Conservation (phyloP, 2,888 invertebrate species). For the Thera britannica region DNA sequence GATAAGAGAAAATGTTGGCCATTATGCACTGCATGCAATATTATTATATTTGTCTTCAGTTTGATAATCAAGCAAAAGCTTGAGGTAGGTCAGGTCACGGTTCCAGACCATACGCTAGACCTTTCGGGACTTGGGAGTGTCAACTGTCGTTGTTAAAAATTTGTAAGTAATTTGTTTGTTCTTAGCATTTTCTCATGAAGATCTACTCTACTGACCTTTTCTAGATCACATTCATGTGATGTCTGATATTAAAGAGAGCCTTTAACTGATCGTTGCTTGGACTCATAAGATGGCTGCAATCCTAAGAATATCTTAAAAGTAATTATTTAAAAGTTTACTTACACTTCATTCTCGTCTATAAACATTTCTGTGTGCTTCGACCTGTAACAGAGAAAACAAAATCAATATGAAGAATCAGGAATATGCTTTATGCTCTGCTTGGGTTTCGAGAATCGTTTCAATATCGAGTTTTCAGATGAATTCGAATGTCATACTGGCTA, state of each 20-base stretch:
- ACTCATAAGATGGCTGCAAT: not conserved
- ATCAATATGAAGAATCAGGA: conserved; percentile 26
- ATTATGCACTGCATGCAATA: not conserved
- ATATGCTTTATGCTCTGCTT: conserved; percentile 10
- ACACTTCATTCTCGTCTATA: conserved; percentile 84
- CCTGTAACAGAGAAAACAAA: conserved; percentile 66
- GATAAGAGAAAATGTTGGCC: not conserved
- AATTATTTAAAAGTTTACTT: conserved; percentile 50
- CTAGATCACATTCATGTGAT: no score
- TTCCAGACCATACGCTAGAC: not conserved
- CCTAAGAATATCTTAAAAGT: not conserved
- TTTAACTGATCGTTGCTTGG: not conserved
- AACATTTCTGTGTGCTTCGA: conserved; percentile 78
- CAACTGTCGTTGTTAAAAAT: no score
- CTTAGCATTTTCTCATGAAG: not conserved
- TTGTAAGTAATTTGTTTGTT: not conserved
- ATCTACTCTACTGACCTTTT: no score
- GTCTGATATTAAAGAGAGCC: not conserved
- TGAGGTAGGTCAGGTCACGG: not conserved
- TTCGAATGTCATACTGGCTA: not conserved
- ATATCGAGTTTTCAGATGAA: not conserved
- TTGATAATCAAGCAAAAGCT: not conserved
- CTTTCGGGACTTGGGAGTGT: not conserved
- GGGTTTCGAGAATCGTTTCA: conserved; percentile 1
- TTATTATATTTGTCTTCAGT: not conserved